phyloP scores from a whole-genome alignment of 1,140 invertebrate species.

The Drosophila lini region DNA sequence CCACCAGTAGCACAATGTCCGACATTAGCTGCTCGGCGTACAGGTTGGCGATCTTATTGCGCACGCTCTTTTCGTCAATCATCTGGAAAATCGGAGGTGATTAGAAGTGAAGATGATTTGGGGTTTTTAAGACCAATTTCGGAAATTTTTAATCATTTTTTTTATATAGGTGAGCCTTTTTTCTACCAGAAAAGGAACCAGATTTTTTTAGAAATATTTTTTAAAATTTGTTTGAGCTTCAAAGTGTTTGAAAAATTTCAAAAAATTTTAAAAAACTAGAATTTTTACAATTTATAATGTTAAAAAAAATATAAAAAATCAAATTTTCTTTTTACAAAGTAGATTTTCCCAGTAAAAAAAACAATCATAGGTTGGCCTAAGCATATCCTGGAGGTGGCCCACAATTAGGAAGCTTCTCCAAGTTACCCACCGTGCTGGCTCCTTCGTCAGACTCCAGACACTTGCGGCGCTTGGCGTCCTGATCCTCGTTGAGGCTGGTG shows the following conservation, averaged over 20 bases:
- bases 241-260: no score
- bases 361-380: background rate
- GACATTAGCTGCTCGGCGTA: slow-evolving; percentile 94
- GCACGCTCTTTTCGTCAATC: slow-evolving; percentile 91
- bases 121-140: background rate
- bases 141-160: background rate
- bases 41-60: slow-evolving; percentile 92
- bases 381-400: background rate
- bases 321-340: no score
- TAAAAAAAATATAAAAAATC: no score
- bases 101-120: background rate
- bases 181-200: background rate
- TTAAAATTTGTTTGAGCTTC: background rate
- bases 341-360: no score
- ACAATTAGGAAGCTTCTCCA: background rate
- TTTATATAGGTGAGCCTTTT: background rate
- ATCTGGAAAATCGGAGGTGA: slow-evolving; percentile 85
- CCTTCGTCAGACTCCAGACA: slow-evolving; percentile 67
- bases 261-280: no score
- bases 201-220: background rate
- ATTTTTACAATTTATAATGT: no score
- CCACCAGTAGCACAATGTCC: slow-evolving; percentile 93
- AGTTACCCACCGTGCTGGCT: slow-evolving; percentile 70
- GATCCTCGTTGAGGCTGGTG: slow-evolving; percentile 48
- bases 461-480: slow-evolving; percentile 71